Percentiles rank a stretch among this genome's conserved stretches.
phyloP scores from a whole-genome alignment of 2,113 vertebrate genomes.

The Panthera uncia region DNA sequence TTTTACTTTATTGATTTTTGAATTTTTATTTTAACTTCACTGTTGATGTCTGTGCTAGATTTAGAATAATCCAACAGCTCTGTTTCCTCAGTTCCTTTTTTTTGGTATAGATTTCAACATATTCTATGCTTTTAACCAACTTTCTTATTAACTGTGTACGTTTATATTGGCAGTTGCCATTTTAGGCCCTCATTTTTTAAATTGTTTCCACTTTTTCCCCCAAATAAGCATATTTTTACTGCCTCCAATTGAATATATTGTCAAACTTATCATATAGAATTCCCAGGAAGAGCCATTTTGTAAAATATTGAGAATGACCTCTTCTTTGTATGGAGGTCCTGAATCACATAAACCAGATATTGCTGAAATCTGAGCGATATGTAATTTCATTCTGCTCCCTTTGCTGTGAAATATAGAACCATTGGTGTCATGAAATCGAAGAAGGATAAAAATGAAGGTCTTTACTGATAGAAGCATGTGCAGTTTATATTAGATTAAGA shows the following conservation, averaged over 20 bases:
- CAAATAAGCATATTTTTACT: constrained; percentile 40
- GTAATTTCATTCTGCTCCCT: constrained; percentile 86
- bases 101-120: not conserved
- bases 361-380: constrained; percentile 81
- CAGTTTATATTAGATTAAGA: constrained; percentile 87
- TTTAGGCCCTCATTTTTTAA: not conserved
- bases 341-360: constrained; percentile 86
- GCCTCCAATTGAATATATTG: constrained; percentile 56
- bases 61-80: not conserved
- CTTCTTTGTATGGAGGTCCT: constrained; percentile 80
- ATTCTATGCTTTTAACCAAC: not conserved
- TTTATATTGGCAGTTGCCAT: not conserved
- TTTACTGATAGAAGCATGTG: constrained; percentile 85
- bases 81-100: not conserved
- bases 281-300: constrained; percentile 75
- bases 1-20: not conserved
- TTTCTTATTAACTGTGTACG: not conserved
- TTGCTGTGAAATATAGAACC: constrained; percentile 85
- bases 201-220: not conserved
- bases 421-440: constrained; percentile 85
- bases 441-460: constrained; percentile 85
- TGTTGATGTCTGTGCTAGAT: not conserved
- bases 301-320: constrained; percentile 85
- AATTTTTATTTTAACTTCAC: not conserved
- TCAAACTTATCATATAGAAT: constrained; percentile 58